Base-by-base conservation (phyloP, 2,888 invertebrate species). In the Baccha elongata region DNA sequence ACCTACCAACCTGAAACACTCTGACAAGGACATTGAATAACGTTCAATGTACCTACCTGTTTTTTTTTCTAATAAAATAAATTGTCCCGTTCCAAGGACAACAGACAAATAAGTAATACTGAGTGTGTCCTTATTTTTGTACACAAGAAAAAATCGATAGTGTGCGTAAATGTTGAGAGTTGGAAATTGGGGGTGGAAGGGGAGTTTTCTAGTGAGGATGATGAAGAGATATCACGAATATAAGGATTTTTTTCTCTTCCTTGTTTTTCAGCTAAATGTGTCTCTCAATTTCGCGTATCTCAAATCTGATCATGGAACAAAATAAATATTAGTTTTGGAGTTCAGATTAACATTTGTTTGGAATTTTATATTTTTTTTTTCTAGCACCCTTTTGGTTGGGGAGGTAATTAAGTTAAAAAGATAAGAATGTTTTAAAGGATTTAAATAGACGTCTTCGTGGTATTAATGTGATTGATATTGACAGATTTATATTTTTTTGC, bases 61-160 rank as follows among this genome's bases (percentile, higher is more conserved):
- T 23, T 23, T 35, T 8, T 58, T 26, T 17, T 15, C 13, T 23
- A 15, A 40, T 40, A 26, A 29, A 60, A 50, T 29, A 60, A 60
- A 75, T 50, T 46, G 52, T 15, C 44, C 29, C 26, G 40, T 46
- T 40, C 65, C 76, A 81, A 76, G 81, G 76, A 81, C 76, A 52
- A 65, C 76, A 81, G 81, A 81, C 81, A 67, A 81, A 81, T 81
- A 81, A 81, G 76, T 81, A 60, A 81, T 53, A 65, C 46, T 55
- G 10, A 11, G 17, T 35, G 21, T 69, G 75, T 75, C 65, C 75
- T 53, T 69, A 46, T 23, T 64, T 62, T 72, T 53, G 48, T 35
- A 42, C 32, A 58, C 32, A 73, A 40, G 42, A 52, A 46, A 17
- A 26, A 71, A 71, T 71, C 71, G 26, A 71, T 71, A 60, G 15